Evolutionary conservation across 2,888 invertebrate genomes (phyloP).

Genomic region (Anthophora plumipes): DNA sequence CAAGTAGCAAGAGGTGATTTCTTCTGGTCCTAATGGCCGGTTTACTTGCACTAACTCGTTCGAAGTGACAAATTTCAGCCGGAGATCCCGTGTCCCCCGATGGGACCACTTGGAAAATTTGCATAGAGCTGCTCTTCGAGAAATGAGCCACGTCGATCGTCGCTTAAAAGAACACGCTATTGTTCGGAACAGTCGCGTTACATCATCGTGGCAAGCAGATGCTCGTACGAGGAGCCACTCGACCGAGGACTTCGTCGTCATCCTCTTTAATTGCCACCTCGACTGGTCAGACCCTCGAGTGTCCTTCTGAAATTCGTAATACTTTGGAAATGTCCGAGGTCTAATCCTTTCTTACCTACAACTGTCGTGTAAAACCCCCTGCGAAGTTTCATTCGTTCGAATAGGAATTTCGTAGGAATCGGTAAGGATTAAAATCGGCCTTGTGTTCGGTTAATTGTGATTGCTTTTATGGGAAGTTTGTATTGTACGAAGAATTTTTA

Average conservation of each 20-base stretch:
- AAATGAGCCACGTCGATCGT: conserved; percentile 56
- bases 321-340: conserved; percentile 1
- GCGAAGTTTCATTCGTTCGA: background rate
- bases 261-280: conserved; percentile 48
- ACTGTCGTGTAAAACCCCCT: background rate
- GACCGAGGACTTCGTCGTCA: conserved; percentile 37
- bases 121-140: conserved; percentile 73
- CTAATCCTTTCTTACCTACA: conserved; percentile 30
- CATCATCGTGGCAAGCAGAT: conserved; percentile 52
- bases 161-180: conserved; percentile 48
- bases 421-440: conserved; percentile 9
- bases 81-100: conserved; percentile 45
- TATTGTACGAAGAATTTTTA: background rate
- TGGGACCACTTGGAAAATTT: conserved; percentile 60
- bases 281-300: background rate
- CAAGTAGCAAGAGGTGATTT: conserved; percentile 53
- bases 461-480: conserved; percentile 1
- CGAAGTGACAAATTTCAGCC: conserved; percentile 73
- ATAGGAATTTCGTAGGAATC: background rate
- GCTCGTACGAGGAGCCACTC: conserved; percentile 40
- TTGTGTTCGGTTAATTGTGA: background rate
- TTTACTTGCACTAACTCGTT: conserved; percentile 69
- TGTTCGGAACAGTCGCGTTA: conserved; percentile 47
- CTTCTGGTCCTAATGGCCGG: conserved; percentile 68
- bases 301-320: conserved; percentile 27